Base-by-base conservation (phyloP, 2,888 invertebrate species). In the Aplocera efformata region DNA sequence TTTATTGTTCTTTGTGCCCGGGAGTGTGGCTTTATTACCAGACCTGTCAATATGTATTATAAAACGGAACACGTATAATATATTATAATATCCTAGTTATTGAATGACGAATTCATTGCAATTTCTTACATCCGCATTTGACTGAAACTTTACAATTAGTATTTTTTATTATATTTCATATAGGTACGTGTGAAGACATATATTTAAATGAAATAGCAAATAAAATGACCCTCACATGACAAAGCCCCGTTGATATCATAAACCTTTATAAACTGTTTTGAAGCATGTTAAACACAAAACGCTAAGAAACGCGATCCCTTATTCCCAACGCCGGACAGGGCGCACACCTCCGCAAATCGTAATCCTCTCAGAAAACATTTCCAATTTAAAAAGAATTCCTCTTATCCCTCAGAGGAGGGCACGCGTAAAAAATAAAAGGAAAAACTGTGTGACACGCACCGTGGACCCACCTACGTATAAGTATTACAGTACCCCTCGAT, bases 331-430 rank as follows among this genome's bases (percentile, higher is more conserved):
- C 69, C 66, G 72, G 62, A 37, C 42, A 36, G 26, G 48, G 42
- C 71, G 68, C 73, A 76, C 81, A 83, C 83, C 85, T 85, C 77
- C 79, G 77, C 81, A 79, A 85, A 86, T 85, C 81, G 84, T 86
- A 88, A 88, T 86, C 86, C 88, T 86, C 86, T 88, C 82, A 84
- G 83, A 86, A 85, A 86, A 86, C 88, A 88, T 86, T 88, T 86
- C 86, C 88, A 88, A 88, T 88, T 88, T 86, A 86, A 88, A 88
- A 86, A 86, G 86, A 85, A 88, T 86, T 88, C 79, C 79, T 82
- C 76, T 81, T 79, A 83, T 82, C 84, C 84, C 79, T 82, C 75
- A 48, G 78, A 76, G 76, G 76, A 83, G 81, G 80, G 82, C 79
- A 71, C 77, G 82, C 82, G 84, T 82, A 85, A 86, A 83, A 85